phyloP scores from a whole-genome alignment of 2,888 invertebrate genomes.

The Zele albiditarsus region DNA sequence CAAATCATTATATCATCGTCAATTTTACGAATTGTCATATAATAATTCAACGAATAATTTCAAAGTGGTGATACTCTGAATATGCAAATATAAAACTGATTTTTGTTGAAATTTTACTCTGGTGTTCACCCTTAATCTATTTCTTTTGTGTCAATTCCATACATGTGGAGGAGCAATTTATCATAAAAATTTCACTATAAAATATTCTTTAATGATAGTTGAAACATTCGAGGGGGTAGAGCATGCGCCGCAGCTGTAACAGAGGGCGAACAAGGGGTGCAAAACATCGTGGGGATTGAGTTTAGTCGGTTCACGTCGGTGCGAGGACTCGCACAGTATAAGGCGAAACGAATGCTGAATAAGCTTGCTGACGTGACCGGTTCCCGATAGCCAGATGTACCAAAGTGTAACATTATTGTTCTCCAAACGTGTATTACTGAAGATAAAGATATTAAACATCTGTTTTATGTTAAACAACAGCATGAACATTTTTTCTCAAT shows the following conservation, averaged over 20 bases:
- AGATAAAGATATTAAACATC: constrained; percentile 6
- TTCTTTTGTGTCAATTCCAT: not conserved
- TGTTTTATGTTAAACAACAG: not conserved
- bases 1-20: too few species aligned
- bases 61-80: too few species aligned
- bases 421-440: not conserved
- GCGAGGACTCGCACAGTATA: constrained; percentile 40
- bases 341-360: not conserved
- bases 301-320: constrained; percentile 52
- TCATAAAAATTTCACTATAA: not conserved
- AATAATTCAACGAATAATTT: too few species aligned
- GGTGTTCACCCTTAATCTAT: too few species aligned
- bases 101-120: too few species aligned
- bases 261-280: constrained; percentile 46
- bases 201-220: constrained; percentile 16
- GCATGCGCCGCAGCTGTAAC: constrained; percentile 52
- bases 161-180: not conserved
- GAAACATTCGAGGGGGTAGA: constrained; percentile 42
- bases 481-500: too few species aligned
- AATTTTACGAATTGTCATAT: too few species aligned
- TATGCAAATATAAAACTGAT: too few species aligned
- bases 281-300: constrained; percentile 49
- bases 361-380: constrained; percentile 11
- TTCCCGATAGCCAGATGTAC: constrained; percentile 3
- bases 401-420: constrained; percentile 18